Evolutionary conservation across 2,888 invertebrate genomes (phyloP).

Genomic region (Pachycephus smyrnensis): DNA sequence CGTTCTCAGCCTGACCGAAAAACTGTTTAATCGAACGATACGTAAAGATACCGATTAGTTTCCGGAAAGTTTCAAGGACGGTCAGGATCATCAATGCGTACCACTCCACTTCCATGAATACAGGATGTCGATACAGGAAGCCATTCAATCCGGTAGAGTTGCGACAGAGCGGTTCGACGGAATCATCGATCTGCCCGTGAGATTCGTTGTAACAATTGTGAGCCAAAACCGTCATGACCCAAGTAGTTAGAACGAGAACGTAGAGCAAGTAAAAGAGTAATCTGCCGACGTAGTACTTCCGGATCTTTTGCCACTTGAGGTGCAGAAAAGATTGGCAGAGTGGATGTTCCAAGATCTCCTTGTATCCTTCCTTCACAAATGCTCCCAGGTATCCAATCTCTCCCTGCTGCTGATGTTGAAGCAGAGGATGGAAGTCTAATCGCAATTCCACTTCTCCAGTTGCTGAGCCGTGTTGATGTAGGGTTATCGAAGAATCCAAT

Average conservation of each 20-base stretch:
- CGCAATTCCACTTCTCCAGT: slow-evolving; percentile 85
- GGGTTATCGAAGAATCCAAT: slow-evolving; percentile 82
- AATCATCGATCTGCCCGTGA: slow-evolving; percentile 77
- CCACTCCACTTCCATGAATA: slow-evolving; percentile 86
- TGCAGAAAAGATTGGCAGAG: slow-evolving; percentile 88
- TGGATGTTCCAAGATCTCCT: slow-evolving; percentile 87
- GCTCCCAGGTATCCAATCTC: slow-evolving; percentile 90
- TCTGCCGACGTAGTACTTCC: slow-evolving; percentile 87
- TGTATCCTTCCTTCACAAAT: slow-evolving; percentile 89
- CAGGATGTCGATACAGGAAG: slow-evolving; percentile 80
- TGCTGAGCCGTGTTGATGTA: slow-evolving; percentile 82
- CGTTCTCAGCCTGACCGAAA: slow-evolving; percentile 85
- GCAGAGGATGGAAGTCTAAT: slow-evolving; percentile 83
- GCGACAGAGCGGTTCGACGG: slow-evolving; percentile 72
- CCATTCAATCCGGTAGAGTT: slow-evolving; percentile 80
- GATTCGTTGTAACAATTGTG: slow-evolving; percentile 83
- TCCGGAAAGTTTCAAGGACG: slow-evolving; percentile 82
- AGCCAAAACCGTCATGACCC: slow-evolving; percentile 84
- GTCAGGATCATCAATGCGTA: slow-evolving; percentile 84
- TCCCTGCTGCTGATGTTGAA: slow-evolving; percentile 85
- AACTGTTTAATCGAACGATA: slow-evolving; percentile 86
- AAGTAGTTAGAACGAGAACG: slow-evolving; percentile 83
- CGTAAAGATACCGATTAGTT: slow-evolving; percentile 84
- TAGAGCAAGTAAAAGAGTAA: slow-evolving; percentile 84
- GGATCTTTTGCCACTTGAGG: slow-evolving; percentile 91